Conservation (phyloP, 2,888 invertebrate species). For the Barypeithes pellucidus region DNA sequence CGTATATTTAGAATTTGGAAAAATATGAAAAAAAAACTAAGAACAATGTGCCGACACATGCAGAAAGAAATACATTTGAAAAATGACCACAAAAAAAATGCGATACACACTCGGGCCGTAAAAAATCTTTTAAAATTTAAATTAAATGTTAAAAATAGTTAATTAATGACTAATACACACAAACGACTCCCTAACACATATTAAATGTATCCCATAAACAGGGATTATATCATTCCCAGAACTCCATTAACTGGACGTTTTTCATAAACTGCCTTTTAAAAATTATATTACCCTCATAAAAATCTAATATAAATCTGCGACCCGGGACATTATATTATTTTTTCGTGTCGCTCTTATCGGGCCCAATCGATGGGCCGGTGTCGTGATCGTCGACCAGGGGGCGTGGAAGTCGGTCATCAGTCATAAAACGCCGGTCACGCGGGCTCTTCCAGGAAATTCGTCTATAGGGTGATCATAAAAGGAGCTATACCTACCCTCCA, state of each 20-base stretch:
- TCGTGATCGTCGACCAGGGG: conserved; percentile 68
- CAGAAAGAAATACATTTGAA: too few species aligned
- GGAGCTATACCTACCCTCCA: not conserved
- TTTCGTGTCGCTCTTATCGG: conserved; percentile 52
- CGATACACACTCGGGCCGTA: too few species aligned
- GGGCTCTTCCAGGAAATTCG: conserved; percentile 55
- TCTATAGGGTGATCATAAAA: conserved; percentile 46
- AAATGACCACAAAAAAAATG: too few species aligned
- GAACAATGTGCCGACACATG: too few species aligned
- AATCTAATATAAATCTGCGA: conserved; percentile 52
- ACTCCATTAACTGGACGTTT: conserved; percentile 11
- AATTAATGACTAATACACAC: not conserved
- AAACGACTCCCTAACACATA: not conserved
- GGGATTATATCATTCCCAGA: conserved; percentile 15
- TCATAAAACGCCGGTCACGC: conserved; percentile 65
- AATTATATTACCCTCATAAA: conserved; percentile 50
- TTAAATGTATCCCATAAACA: not conserved
- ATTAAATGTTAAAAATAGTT: too few species aligned
- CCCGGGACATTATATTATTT: conserved; percentile 49
- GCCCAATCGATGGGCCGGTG: conserved; percentile 56
- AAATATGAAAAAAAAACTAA: too few species aligned
- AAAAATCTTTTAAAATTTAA: too few species aligned
- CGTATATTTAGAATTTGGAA: too few species aligned
- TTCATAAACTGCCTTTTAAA: conserved; percentile 46
- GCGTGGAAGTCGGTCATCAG: conserved; percentile 70